A percentile compares a stretch with the other conserved stretches of the same genome.
phyloP scores from a whole-genome alignment of 1,140 invertebrate genomes.

The Zaprionus africanus region DNA sequence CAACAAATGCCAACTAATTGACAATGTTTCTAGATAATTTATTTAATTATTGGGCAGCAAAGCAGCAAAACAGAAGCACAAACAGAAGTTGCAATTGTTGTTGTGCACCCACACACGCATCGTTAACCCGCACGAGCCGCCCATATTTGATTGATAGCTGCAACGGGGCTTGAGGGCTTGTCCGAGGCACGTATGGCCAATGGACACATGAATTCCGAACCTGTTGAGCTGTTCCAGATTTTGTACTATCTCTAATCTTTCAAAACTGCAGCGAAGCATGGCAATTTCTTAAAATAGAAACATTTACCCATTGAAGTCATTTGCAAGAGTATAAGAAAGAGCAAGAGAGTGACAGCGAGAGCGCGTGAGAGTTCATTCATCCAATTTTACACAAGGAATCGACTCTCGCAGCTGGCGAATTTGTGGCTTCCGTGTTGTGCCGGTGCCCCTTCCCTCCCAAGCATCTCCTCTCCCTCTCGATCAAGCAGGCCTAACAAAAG shows the following conservation, averaged over 20 bases:
- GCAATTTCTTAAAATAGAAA: constrained; percentile 62
- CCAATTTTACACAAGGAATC: constrained; percentile 28
- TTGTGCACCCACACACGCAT: not conserved
- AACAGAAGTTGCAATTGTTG: not conserved
- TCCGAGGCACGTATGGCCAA: not conserved
- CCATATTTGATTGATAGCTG: constrained; percentile 6
- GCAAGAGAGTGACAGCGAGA: not conserved
- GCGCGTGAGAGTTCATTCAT: constrained; percentile 68
- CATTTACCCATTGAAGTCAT: constrained; percentile 71
- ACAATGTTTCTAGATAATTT: constrained; percentile 34
- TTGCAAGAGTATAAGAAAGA: constrained; percentile 46
- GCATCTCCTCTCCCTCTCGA: not conserved
- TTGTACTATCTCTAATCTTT: not conserved
- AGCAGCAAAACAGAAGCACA: not conserved
- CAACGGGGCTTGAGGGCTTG: not conserved
- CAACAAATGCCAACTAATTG: constrained; percentile 22
- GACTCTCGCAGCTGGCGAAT: constrained; percentile 4
- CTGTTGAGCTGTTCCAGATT: not conserved
- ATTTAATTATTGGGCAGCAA: constrained; percentile 25
- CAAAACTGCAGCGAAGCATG: not conserved
- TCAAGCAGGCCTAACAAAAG: constrained; percentile 54
- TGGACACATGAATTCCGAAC: not conserved
- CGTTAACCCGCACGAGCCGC: constrained; percentile 16
- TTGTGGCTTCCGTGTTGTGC: constrained; percentile 65
- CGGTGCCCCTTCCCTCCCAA: constrained; percentile 29